These are phyloP conservation scores for Pachycephala philippinensis DNA, from an alignment of 2,113 vertebrate genomes.

Conservation along the genomic window DNA sequence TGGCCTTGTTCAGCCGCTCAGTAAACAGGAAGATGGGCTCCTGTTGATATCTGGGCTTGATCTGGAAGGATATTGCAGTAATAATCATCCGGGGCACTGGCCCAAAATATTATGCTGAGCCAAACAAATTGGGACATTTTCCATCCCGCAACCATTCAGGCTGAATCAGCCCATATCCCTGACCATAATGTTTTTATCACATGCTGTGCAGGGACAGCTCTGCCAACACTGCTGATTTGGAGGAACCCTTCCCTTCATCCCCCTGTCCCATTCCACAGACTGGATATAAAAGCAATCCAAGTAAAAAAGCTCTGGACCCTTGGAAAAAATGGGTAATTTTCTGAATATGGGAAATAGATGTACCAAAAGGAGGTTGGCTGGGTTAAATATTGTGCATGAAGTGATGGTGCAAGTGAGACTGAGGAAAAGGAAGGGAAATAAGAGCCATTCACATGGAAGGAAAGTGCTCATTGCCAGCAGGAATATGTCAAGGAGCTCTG, in stretches of 20 bases:
- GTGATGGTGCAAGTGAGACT: neutral
- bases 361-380: neutral
- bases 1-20: neutral
- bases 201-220: fast-evolving
- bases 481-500: neutral
- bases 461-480: neutral
- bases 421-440: neutral
- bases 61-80: neutral
- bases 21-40: conserved; percentile 1
- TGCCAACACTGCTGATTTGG: neutral
- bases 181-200: neutral
- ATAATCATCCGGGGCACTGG: neutral
- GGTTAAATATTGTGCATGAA: neutral
- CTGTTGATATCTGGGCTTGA: neutral
- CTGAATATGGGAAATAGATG: neutral
- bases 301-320: neutral
- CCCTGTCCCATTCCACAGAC: neutral
- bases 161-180: neutral
- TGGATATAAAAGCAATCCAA: neutral
- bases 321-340: neutral
- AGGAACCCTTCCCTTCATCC: fast-evolving
- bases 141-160: neutral
- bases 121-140: neutral
- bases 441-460: neutral
- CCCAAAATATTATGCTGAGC: neutral